These are phyloP conservation scores for Perizoma affinitatum DNA, from an alignment of 2,888 invertebrate species.

Conservation along the genomic window DNA sequence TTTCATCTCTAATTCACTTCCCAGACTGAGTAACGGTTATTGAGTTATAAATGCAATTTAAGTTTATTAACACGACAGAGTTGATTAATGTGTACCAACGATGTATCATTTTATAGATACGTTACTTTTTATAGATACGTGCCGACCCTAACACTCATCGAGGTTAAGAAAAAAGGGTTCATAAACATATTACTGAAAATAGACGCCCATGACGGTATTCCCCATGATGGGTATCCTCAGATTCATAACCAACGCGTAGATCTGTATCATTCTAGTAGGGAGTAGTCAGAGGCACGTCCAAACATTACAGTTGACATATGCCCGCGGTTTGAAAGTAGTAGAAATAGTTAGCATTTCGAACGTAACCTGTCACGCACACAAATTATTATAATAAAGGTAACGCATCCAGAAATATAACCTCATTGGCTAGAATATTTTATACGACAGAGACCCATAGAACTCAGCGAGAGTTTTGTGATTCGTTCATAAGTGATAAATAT, in stretches of 20 bases:
- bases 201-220: no score
- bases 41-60: slow-evolving; percentile 33
- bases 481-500: slow-evolving; percentile 24
- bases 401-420: slow-evolving; percentile 11
- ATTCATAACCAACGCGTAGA: no score
- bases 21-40: slow-evolving; percentile 32
- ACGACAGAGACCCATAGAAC: slow-evolving; percentile 19
- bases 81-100: slow-evolving; percentile 14
- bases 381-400: background rate
- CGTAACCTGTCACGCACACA: no score
- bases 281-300: no score
- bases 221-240: no score
- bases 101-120: slow-evolving; percentile 8
- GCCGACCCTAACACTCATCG: no score
- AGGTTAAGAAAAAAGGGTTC: no score
- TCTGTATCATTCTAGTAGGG: no score
- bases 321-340: no score
- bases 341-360: no score
- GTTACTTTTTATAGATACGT: background rate
- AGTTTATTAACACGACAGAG: slow-evolving; percentile 32
- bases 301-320: no score
- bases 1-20: slow-evolving; percentile 27
- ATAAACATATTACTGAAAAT: no score
- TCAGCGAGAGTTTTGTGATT: slow-evolving; percentile 21
- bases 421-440: slow-evolving; percentile 13